Percentiles rank a stretch among this genome's conserved stretches.
Evolutionary conservation across 2,113 vertebrate species (phyloP).

Genomic region (Chloebia gouldiae): DNA sequence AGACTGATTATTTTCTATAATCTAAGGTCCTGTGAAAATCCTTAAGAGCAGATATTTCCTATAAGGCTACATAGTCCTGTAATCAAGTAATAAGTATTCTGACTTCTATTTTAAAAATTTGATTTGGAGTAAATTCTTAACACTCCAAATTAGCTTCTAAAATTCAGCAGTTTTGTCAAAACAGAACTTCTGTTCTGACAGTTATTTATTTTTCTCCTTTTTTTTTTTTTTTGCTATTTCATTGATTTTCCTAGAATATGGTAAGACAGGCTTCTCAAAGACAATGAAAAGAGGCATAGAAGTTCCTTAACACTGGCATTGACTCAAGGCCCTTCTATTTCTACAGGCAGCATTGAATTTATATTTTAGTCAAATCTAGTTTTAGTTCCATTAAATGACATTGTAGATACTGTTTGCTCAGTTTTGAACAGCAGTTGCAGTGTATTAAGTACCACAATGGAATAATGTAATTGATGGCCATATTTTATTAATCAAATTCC

Average conservation of each 20-base stretch:
- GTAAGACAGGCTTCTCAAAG: neutral
- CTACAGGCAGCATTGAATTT: neutral
- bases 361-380: slow-evolving; percentile 36
- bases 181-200: neutral
- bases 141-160: neutral
- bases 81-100: neutral
- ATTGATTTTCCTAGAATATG: neutral
- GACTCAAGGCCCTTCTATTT: neutral
- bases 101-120: neutral
- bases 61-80: neutral
- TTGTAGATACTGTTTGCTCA: slow-evolving; percentile 45
- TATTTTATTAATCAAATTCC: slow-evolving; percentile 66
- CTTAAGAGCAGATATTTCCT: neutral
- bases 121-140: neutral
- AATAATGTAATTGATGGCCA: slow-evolving; percentile 42
- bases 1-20: neutral
- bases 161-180: neutral
- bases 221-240: neutral
- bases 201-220: neutral
- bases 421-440: slow-evolving; percentile 60
- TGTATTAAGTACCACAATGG: slow-evolving; percentile 60
- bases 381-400: slow-evolving; percentile 40
- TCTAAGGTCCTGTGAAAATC: neutral
- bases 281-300: neutral
- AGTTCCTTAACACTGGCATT: neutral